phyloP scores from a whole-genome alignment of 1,140 invertebrate genomes.

The Ceratina calcarata region DNA sequence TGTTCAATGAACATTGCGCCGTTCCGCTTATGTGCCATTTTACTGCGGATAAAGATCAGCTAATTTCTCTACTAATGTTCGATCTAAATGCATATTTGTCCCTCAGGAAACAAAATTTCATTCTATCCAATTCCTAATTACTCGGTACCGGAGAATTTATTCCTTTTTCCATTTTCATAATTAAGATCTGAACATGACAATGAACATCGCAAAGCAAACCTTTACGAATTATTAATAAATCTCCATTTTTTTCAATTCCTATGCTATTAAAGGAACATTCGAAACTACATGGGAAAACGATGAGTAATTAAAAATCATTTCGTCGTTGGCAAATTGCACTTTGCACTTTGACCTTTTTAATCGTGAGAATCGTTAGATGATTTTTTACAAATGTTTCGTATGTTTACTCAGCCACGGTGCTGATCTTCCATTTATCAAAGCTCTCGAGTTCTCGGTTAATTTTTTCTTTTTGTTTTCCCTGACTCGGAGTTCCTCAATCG shows the following conservation, averaged over 20 bases:
- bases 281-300: too few species aligned
- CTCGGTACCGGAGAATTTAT: not conserved
- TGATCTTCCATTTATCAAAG: conserved; percentile 20
- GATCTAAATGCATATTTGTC: conserved; percentile 56
- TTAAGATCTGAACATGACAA: not conserved
- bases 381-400: not conserved
- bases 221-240: not conserved
- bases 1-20: conserved; percentile 1
- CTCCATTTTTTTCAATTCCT: too few species aligned
- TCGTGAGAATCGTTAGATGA: not conserved
- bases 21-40: conserved; percentile 22
- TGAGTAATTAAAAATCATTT: too few species aligned
- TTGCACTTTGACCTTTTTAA: not conserved
- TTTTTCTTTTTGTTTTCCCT: conserved; percentile 9
- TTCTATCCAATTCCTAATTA: conserved; percentile 15
- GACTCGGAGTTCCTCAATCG: conserved; percentile 1
- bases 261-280: too few species aligned
- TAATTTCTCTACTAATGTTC: conserved; percentile 55
- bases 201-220: not conserved
- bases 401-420: conserved; percentile 1
- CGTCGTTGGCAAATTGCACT: too few species aligned
- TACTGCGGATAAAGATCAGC: conserved; percentile 47
- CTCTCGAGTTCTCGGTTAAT: not conserved
- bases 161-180: not conserved
- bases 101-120: conserved; percentile 42